A percentile compares a stretch with the other conserved stretches of the same genome.
Evolutionary conservation across 2,888 invertebrate species (phyloP).

Genomic region (Halocaridina rubra): DNA sequence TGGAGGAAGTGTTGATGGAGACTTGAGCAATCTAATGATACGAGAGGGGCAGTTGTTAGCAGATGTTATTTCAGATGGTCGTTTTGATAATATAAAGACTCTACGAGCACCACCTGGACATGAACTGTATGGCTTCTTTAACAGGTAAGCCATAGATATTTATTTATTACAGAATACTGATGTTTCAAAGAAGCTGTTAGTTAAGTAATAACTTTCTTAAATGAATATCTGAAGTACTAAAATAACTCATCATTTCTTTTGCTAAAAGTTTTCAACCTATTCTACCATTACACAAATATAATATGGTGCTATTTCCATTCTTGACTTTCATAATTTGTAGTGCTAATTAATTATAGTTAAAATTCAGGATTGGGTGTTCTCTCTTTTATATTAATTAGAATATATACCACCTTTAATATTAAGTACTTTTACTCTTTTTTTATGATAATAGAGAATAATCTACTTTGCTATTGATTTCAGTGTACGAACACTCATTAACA

Average conservation of each 20-base stretch:
- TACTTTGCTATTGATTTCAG: neutral
- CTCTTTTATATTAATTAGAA: too few relatives aligned
- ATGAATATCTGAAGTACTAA: neutral
- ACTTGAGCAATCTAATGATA: neutral
- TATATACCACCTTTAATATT: too few relatives aligned
- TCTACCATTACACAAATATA: neutral
- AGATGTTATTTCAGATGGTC: neutral
- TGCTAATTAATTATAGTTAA: too few relatives aligned
- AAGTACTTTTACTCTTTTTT: too few relatives aligned
- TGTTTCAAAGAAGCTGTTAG: too few relatives aligned
- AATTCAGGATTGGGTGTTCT: too few relatives aligned
- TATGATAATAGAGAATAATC: neutral
- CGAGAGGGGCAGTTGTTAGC: slow-evolving; percentile 1
- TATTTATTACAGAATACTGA: neutral
- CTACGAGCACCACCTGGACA: neutral
- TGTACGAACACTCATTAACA: neutral
- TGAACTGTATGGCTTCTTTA: slow-evolving; percentile 17
- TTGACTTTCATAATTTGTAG: too few relatives aligned
- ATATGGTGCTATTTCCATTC: neutral
- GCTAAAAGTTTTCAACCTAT: neutral
- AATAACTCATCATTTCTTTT: neutral
- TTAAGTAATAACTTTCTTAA: too few relatives aligned
- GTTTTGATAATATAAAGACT: neutral
- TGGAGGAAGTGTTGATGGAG: too few relatives aligned
- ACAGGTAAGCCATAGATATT: slow-evolving; percentile 7